These are phyloP conservation scores for Andrena camellia DNA, from an alignment of 2,888 invertebrate species.

Conservation along the genomic window DNA sequence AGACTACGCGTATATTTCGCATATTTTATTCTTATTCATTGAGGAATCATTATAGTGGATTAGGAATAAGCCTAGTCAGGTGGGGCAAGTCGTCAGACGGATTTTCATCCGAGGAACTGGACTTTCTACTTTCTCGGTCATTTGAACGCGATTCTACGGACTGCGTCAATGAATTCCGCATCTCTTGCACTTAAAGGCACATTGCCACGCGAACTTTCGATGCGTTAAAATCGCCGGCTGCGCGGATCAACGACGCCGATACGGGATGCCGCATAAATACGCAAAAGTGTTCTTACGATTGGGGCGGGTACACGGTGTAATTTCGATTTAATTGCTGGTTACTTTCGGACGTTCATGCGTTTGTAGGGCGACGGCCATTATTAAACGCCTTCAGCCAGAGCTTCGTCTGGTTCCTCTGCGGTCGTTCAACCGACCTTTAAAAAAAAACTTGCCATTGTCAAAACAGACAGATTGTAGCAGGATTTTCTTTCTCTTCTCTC, in stretches of 20 bases:
- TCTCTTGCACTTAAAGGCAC: not conserved
- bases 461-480: too few species aligned
- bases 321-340: slow-evolving; percentile 81
- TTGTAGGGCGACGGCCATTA: slow-evolving; percentile 58
- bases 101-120: slow-evolving; percentile 1
- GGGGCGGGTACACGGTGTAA: slow-evolving; percentile 64
- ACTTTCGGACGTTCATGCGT: slow-evolving; percentile 72
- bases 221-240: slow-evolving; percentile 28
- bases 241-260: slow-evolving; percentile 11
- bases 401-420: slow-evolving; percentile 46
- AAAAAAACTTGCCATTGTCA: not conserved
- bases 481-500: too few species aligned
- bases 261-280: slow-evolving; percentile 26
- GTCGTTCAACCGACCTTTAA: not conserved
- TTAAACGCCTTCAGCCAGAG: slow-evolving; percentile 77
- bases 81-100: too few species aligned
- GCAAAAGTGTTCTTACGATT: slow-evolving; percentile 48
- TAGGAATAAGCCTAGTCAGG: not conserved
- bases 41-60: not conserved
- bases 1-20: too few species aligned
- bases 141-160: not conserved
- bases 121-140: slow-evolving; percentile 12
- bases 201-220: not conserved
- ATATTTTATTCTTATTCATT: not conserved
- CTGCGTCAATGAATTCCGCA: not conserved